Evolutionary conservation across 2,797 vertebrate genomes (phyloP), one percentile per base, ranked within the genome.

Genomic region (Tenualosa thibaudeaui): DNA sequence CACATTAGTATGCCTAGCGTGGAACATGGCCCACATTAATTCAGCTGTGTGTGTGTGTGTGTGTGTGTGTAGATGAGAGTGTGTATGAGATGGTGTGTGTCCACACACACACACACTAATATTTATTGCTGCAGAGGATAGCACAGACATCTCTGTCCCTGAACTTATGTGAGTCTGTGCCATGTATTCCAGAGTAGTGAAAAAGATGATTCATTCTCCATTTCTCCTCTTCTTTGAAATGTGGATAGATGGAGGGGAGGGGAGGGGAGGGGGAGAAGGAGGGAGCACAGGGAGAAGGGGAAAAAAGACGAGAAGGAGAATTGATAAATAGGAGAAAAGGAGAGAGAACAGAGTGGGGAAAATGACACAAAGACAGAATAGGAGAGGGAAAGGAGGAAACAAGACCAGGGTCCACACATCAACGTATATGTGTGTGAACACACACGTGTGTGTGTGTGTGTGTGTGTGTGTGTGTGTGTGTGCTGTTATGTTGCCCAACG

Each of bases 21-120:
- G 71, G 40, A 46, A 78, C 40, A 78, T 78, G 71, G 37, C 37
- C 71, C 40, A 78, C 71, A 78, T 78, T 78, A 78, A 46, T 46
- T 78, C 71, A 78, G 71, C 71, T 26, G 31, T 75, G 68, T 43
- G 68, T 43, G 68, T 75, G 10, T 75, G 31, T 75, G 68, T 46
- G 37, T 43, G 68, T 43, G 65, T 26, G 65, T 71, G 31, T 40
- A 49, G 4, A 49, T 4, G 46, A 49, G 65, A 40, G 31, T 71
- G 65, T 17, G 31, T 37, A 49, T 49, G 46, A 49, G 46, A 49
- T 8, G 31, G 62, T 71, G 10, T 40, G 10, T 71, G 31, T 31
- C 10, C 60, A 65, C 60, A 65, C 60, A 26, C 62, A 65, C 91
- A 91, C 88, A 83, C 58, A 54, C 81, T 78, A 78, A 78, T 78